Evolutionary conservation across 1,140 invertebrate species (phyloP), one percentile per base, ranked within the genome.

Genomic region (Notospermus geniculatus): DNA sequence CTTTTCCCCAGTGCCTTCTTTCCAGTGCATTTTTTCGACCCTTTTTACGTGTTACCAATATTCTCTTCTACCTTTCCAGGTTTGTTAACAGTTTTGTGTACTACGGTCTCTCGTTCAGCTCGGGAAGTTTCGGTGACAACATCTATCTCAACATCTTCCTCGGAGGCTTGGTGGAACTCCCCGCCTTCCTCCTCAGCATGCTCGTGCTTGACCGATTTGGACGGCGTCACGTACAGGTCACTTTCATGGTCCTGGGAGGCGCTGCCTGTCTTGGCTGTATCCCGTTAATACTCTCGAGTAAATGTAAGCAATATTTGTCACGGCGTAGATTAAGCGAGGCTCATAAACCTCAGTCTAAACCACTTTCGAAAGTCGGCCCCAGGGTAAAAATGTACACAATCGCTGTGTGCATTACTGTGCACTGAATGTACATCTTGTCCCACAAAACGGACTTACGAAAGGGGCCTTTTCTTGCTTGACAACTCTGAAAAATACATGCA

Each of bases 201-300:
- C 4, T 50, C 46, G 5, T 50, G n/a, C 46, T 50, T 4, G 25
- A 75, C 55, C 58, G 66, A 36, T 46, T 69, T 11, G 75, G 75
- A 11, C 54, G 75, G 17, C 88, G 88, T 71, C 75, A 82, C 2
- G 86, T 89, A 56, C 79, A 91, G 2, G 88, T 87, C 66, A 84
- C 86, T 17, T 86, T 86, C 68, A 88, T 91, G 88, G 71, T 89
- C 43, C 75, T 87, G 1, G 87, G 87, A 2, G 90, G 89, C 19
- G 58, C 85, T 11, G 83, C 85, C 1, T 71, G 71, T 57, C n/a
- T 50, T 17, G 2, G 22, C 11, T 56, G 32, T 39, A 2, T 28
- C 22, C 27, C 27, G 23, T 29, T 56, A 17, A 27, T 23, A 27
- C 1, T n/a, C n/a, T n/a, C n/a, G n/a, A n/a, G n/a, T n/a, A n/a